A percentile compares a stretch with the other conserved stretches of the same genome.
Conservation (phyloP, 2,888 invertebrate genomes). For the Hemaris fuciformis region DNA sequence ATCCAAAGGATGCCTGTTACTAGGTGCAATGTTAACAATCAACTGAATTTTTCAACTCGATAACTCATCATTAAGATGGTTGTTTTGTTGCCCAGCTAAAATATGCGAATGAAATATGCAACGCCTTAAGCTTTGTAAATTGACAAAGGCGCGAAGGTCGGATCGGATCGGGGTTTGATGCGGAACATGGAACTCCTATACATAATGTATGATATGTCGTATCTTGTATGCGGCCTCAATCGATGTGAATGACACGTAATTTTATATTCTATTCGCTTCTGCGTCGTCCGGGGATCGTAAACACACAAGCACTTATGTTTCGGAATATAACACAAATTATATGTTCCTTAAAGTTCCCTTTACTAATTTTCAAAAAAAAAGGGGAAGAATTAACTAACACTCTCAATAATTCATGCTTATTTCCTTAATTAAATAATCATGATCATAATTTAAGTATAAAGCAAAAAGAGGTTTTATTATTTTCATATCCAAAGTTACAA, state of each 20-base stretch:
- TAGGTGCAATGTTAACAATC: not conserved
- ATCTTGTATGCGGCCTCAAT: constrained; percentile 76
- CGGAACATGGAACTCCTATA: constrained; percentile 60
- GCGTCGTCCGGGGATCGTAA: constrained; percentile 71
- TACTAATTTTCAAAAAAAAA: not conserved
- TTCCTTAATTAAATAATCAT: too few relatives aligned
- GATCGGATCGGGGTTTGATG: constrained; percentile 42
- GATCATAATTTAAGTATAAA: too few relatives aligned
- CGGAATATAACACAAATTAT: constrained; percentile 61
- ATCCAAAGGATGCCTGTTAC: constrained; percentile 25
- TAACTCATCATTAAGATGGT: not conserved
- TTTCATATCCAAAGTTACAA: too few relatives aligned
- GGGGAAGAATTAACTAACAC: not conserved
- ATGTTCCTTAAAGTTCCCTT: constrained; percentile 16
- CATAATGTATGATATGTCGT: constrained; percentile 67
- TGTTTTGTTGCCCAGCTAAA: too few relatives aligned
- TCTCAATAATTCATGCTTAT: too few relatives aligned
- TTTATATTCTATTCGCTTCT: constrained; percentile 76
- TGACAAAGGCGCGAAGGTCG: constrained; percentile 46
- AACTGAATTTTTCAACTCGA: not conserved
- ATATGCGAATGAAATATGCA: not conserved
- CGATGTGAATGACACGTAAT: constrained; percentile 77
- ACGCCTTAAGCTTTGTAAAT: not conserved
- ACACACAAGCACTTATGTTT: constrained; percentile 73
- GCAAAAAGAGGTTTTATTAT: too few relatives aligned